Base-by-base conservation (phyloP, 2,797 vertebrate species). In the Sebastes minor region DNA sequence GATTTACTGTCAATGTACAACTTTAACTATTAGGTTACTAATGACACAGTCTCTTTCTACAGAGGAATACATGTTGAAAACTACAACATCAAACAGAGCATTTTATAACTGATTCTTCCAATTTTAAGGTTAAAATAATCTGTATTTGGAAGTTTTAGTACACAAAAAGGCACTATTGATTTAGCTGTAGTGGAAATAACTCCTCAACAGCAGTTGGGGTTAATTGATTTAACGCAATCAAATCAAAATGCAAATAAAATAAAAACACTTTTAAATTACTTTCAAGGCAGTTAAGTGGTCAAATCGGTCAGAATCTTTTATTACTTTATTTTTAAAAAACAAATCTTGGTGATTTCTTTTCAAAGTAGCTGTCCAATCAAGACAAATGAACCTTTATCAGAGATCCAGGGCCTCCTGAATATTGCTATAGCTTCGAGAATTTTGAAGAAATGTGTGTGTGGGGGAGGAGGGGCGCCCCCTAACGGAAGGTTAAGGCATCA, bases 401-500 rank as follows among this genome's bases (percentile, higher is more conserved):
- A 55, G 1, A 67, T 38, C 9, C 12, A 8, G 3, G 62, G n/a
- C 4, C 14, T 49, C 3, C 22, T 68, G 20, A 52, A 57, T 23
- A 27, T 52, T 11, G 8, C 11, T 5, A 42, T 42, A 35, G 63
- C 8, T 20, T 18, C 33, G 20, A 66, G 12, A 16, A 52, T 30
- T 30, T 60, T 32, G 6, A 57, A 56, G 30, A 30, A 23, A 23
- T 23, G 23, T 23, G n/a, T n/a, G n/a, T n/a, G n/a, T n/a, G n/a
- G 27, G 27, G 8, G 30, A 16, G 46, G 30, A 13, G 12, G 14
- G 12, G 33, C 32, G n/a, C 38, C 33, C 28, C 3, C 3, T 2
- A 1, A 38, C 18, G 60, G 64, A 71, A 1, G 12, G 20, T 18
- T 8, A 69, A 83, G 68, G 79, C 72, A 71, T 97, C 88, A 99